Conservation (phyloP, 2,797 vertebrate genomes). For the Sciurus carolinensis region DNA sequence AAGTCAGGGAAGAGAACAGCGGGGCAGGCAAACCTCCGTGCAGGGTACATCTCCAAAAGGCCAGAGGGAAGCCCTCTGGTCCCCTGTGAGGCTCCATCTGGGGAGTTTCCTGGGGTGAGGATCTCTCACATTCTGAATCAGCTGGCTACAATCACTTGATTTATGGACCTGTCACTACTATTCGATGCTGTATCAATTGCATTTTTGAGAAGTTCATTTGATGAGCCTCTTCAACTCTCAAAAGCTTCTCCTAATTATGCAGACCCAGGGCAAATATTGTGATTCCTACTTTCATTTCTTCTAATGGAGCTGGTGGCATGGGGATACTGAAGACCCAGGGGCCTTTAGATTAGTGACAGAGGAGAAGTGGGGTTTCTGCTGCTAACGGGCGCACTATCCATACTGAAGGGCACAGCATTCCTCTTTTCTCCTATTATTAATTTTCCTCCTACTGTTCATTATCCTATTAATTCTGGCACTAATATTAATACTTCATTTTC, state of each 20-base stretch:
- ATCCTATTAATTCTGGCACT: background rate
- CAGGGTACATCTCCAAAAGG: background rate
- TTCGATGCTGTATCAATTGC: constrained; percentile 66
- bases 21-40: background rate
- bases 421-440: background rate
- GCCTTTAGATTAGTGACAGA: background rate
- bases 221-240: constrained; percentile 49
- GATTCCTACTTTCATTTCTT: constrained; percentile 72
- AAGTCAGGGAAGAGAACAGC: background rate
- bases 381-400: background rate
- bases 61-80: background rate
- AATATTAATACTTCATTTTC: background rate
- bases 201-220: constrained; percentile 68
- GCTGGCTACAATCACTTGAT: constrained; percentile 56
- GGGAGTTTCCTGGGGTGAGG: background rate
- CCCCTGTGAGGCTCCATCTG: background rate
- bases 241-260: constrained; percentile 67
- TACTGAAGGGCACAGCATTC: background rate
- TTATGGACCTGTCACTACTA: constrained; percentile 64
- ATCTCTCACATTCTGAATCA: constrained; percentile 54
- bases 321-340: background rate
- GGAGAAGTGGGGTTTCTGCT: background rate
- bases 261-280: constrained; percentile 60
- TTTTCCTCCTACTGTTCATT: background rate
- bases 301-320: background rate